Conservation (phyloP, 2,113 vertebrate genomes). For the Epinephelus cyanopodus region DNA sequence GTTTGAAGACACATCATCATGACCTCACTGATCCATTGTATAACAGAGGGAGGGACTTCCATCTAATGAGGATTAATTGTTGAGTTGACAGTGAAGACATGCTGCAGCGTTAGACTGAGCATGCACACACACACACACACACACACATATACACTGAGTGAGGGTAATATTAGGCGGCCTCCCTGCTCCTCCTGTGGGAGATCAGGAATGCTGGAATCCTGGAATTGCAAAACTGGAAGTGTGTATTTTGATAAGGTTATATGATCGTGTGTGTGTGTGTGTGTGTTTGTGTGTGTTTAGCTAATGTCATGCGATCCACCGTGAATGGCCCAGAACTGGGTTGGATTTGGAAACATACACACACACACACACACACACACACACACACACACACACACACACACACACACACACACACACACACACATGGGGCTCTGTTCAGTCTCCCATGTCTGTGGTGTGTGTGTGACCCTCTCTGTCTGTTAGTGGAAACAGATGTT, state of each 20-base stretch:
- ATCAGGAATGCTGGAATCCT: slow-evolving; percentile 68
- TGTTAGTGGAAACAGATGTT: slow-evolving; percentile 78
- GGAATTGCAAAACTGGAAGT: slow-evolving; percentile 52
- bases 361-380: no score
- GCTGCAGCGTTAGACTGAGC: not conserved
- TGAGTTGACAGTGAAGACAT: not conserved
- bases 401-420: no score
- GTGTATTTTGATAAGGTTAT: slow-evolving; percentile 72
- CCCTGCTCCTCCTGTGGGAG: slow-evolving; percentile 49
- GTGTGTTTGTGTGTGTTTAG: slow-evolving; percentile 35
- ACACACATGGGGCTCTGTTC: no score
- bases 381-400: no score
- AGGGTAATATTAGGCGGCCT: slow-evolving; percentile 27
- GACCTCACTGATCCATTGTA: not conserved
- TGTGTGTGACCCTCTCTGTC: not conserved
- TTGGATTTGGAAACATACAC: slow-evolving; percentile 39
- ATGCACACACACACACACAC: slow-evolving; percentile 23
- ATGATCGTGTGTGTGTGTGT: slow-evolving; percentile 29
- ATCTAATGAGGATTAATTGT: not conserved
- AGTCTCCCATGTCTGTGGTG: not conserved
- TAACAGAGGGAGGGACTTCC: no score
- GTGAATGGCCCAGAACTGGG: slow-evolving; percentile 34
- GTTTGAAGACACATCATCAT: no score
- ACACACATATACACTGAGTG: slow-evolving; percentile 5
- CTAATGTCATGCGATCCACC: slow-evolving; percentile 54